Evolutionary conservation across 2,888 invertebrate genomes (phyloP).

Genomic region (Flexamia atlantica): DNA sequence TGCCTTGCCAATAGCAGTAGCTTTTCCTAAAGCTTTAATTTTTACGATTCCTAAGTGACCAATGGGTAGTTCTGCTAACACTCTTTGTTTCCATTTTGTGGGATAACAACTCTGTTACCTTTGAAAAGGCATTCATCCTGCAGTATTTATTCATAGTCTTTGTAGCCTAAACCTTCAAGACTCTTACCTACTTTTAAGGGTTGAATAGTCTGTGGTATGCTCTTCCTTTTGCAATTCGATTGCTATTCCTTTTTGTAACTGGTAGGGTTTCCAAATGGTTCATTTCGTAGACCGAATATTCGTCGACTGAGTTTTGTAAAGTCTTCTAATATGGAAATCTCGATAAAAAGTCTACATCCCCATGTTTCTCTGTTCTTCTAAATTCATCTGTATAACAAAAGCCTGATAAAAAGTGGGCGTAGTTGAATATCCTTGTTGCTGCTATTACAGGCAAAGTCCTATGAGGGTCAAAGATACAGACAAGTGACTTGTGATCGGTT

Average conservation of each 20-base stretch:
- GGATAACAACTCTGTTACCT: constrained; percentile 55
- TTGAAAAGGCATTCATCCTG: constrained; percentile 64
- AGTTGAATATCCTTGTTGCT: constrained; percentile 58
- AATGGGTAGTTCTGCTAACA: background rate
- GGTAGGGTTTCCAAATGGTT: constrained; percentile 33
- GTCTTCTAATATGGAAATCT: too few relatives aligned
- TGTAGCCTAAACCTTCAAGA: constrained; percentile 55
- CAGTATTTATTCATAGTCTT: constrained; percentile 64
- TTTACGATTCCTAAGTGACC: background rate
- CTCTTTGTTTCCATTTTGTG: constrained; percentile 33
- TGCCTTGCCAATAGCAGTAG: constrained; percentile 59
- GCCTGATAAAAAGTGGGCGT: constrained; percentile 42
- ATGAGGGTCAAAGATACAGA: constrained; percentile 49
- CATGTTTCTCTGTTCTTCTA: constrained; percentile 14
- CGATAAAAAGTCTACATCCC: too few relatives aligned
- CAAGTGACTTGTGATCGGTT: constrained; percentile 72
- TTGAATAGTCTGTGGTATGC: background rate
- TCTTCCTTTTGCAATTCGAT: constrained; percentile 16
- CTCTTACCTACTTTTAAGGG: constrained; percentile 17
- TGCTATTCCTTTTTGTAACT: constrained; percentile 5
- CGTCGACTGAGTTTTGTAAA: constrained; percentile 33
- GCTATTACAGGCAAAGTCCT: constrained; percentile 7
- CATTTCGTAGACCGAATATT: constrained; percentile 30
- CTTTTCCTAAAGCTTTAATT: constrained; percentile 23
- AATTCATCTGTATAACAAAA: constrained; percentile 52